Percentiles rank a stretch among this genome's conserved stretches.
These are phyloP conservation scores for Salpingus planirostris DNA, from an alignment of 2,888 invertebrate genomes.

Conservation along the genomic window DNA sequence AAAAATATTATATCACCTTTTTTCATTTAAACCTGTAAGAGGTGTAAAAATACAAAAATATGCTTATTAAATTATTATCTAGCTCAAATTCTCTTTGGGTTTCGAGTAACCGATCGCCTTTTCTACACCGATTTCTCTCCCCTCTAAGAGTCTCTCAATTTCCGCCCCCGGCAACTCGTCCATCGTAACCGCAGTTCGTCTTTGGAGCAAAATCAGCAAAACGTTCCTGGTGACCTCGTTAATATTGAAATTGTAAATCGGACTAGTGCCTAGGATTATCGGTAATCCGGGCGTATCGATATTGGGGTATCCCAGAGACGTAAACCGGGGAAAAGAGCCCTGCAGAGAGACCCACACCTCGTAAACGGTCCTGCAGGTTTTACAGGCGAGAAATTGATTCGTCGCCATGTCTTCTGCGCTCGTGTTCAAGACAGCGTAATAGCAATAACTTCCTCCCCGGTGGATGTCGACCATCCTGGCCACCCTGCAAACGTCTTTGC, in stretches of 20 bases:
- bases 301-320: constrained; percentile 25
- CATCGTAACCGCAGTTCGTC: no score
- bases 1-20: no score
- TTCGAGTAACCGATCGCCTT: no score
- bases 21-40: no score
- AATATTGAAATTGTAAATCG: constrained; percentile 19
- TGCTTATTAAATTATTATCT: no score
- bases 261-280: constrained; percentile 25
- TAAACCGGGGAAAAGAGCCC: constrained; percentile 21
- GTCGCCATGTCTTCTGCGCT: constrained; percentile 20
- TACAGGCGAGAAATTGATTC: constrained; percentile 23
- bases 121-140: no score
- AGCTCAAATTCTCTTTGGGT: no score
- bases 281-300: constrained; percentile 26
- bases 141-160: no score
- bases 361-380: constrained; percentile 22
- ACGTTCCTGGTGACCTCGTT: constrained; percentile 21
- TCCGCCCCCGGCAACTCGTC: no score
- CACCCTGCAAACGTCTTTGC: constrained; percentile 25
- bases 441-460: constrained; percentile 21
- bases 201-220: no score
- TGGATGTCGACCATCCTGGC: constrained; percentile 23
- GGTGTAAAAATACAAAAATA: no score
- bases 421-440: constrained; percentile 23
- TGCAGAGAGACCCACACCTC: constrained; percentile 27